Conservation (phyloP, 2,113 vertebrate species). For the Rutilus rutilus region DNA sequence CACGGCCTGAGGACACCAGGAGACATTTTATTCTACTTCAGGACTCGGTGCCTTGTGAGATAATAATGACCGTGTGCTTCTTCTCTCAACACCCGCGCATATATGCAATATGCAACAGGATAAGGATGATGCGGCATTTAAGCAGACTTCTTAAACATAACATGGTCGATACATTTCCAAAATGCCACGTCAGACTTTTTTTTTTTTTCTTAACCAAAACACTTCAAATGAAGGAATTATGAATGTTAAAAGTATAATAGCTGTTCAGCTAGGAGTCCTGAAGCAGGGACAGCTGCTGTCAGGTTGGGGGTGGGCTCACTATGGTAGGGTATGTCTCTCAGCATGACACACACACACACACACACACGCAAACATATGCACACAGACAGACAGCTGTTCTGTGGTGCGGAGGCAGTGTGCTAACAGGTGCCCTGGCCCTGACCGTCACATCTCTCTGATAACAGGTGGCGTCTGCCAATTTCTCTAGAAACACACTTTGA, state of each 20-base stretch:
- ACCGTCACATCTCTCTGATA: slow-evolving; percentile 68
- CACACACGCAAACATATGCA: slow-evolving; percentile 60
- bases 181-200: neutral
- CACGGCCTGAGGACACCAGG: slow-evolving; percentile 63
- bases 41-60: slow-evolving; percentile 21
- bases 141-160: slow-evolving; percentile 1
- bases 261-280: slow-evolving; percentile 64
- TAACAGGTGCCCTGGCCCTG: slow-evolving; percentile 76
- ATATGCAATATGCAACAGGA: neutral
- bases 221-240: slow-evolving; percentile 67
- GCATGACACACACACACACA: slow-evolving; percentile 62
- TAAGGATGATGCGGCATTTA: neutral
- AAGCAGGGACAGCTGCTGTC: slow-evolving; percentile 73
- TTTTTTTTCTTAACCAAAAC: slow-evolving; percentile 60
- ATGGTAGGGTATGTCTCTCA: slow-evolving; percentile 73
- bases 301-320: slow-evolving; percentile 69
- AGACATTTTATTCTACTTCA: slow-evolving; percentile 20
- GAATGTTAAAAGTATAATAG: slow-evolving; percentile 55
- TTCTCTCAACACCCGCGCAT: slow-evolving; percentile 5
- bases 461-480: slow-evolving; percentile 72
- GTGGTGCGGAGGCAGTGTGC: slow-evolving; percentile 74
- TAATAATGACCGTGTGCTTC: slow-evolving; percentile 3
- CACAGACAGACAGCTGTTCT: slow-evolving; percentile 63
- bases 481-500: slow-evolving; percentile 29
- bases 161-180: slow-evolving; percentile 26